phyloP scores from a whole-genome alignment of 1,140 invertebrate species.

The Luehdorfia chinensis region DNA sequence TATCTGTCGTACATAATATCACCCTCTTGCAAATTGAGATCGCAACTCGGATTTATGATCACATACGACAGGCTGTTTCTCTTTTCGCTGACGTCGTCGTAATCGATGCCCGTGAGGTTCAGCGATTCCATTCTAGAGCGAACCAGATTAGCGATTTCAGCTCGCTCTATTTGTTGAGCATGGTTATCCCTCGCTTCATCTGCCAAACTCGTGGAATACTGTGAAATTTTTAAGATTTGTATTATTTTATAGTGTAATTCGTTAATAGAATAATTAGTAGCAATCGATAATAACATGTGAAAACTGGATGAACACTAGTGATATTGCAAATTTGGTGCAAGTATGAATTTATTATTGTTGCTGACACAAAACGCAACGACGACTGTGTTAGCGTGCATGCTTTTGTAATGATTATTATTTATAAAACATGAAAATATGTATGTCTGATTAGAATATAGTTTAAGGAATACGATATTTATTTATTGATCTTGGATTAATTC shows the following conservation, averaged over 20 bases:
- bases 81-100: constrained; percentile 95
- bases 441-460: neutral
- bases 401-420: neutral
- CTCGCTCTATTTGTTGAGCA: constrained; percentile 93
- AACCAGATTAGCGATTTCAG: constrained; percentile 96
- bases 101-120: constrained; percentile 92
- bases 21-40: constrained; percentile 96
- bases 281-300: constrained; percentile 18
- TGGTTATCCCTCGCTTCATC: constrained; percentile 92
- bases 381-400: constrained; percentile 17
- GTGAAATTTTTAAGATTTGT: constrained; percentile 27
- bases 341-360: constrained; percentile 14
- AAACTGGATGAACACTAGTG: too few relatives aligned
- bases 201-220: constrained; percentile 89
- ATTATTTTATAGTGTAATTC: neutral
- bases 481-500: too few relatives aligned
- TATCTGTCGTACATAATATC: constrained; percentile 90
- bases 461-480: neutral
- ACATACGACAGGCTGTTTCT: constrained; percentile 96
- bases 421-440: neutral
- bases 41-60: constrained; percentile 98
- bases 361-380: neutral
- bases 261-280: neutral
- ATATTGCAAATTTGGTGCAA: neutral
- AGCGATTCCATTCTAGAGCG: constrained; percentile 95